Conservation (phyloP, 2,113 vertebrate genomes). For the Crotophaga sulcirostris region DNA sequence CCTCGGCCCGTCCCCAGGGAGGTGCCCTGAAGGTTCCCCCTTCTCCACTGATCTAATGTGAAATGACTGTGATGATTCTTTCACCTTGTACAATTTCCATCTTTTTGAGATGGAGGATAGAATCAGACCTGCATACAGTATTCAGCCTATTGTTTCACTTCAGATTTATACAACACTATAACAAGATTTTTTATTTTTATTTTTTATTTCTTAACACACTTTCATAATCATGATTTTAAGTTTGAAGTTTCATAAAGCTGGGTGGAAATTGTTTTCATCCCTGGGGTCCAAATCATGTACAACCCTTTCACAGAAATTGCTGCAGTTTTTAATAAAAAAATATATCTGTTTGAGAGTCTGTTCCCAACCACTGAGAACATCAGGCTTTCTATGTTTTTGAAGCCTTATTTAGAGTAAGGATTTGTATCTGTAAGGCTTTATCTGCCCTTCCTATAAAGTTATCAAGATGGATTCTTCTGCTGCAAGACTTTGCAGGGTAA, state of each 20-base stretch:
- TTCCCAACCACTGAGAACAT: neutral
- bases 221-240: neutral
- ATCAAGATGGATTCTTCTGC: neutral
- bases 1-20: fast-evolving
- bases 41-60: neutral
- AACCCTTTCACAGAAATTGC: neutral
- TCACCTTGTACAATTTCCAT: neutral
- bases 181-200: neutral
- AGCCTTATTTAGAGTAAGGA: neutral
- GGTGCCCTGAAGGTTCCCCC: neutral
- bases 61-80: neutral
- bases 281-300: neutral
- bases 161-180: neutral
- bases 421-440: constrained; percentile 1
- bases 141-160: neutral
- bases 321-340: constrained; percentile 11
- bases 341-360: neutral
- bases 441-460: neutral
- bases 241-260: neutral
- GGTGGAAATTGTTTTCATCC: neutral
- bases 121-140: neutral
- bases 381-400: neutral
- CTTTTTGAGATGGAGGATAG: neutral
- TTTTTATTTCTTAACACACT: neutral
- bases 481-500: neutral